Conservation (phyloP, 2,888 invertebrate species). For the Eledone cirrhosa region DNA sequence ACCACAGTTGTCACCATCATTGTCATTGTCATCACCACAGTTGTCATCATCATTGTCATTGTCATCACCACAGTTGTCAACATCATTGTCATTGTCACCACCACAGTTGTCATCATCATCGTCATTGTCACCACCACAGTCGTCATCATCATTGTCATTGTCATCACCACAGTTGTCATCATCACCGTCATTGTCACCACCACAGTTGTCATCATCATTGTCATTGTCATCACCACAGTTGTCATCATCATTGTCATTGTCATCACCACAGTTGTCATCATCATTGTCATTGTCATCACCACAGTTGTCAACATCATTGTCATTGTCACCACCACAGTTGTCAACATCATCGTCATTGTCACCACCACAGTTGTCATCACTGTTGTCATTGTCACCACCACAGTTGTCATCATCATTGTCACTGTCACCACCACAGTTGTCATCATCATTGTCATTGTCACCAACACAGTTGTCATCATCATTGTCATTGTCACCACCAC, state of each 20-base stretch:
- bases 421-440: not conserved
- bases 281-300: not conserved
- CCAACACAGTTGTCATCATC: no score
- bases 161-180: not conserved
- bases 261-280: not conserved
- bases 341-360: no score
- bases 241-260: not conserved
- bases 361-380: not conserved
- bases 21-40: not conserved
- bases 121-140: not conserved
- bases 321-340: not conserved
- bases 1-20: not conserved
- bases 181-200: not conserved
- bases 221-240: not conserved
- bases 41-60: constrained; percentile 6
- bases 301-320: not conserved
- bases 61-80: not conserved
- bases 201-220: not conserved
- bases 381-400: not conserved
- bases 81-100: not conserved
- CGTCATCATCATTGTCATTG: constrained; percentile 6
- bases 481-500: not conserved
- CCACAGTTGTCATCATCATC: not conserved
- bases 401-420: not conserved
- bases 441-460: no score